Percentiles rank a stretch among this genome's conserved stretches.
Evolutionary conservation across 2,113 vertebrate genomes (phyloP).

Genomic region (Rhinoptilus africanus): DNA sequence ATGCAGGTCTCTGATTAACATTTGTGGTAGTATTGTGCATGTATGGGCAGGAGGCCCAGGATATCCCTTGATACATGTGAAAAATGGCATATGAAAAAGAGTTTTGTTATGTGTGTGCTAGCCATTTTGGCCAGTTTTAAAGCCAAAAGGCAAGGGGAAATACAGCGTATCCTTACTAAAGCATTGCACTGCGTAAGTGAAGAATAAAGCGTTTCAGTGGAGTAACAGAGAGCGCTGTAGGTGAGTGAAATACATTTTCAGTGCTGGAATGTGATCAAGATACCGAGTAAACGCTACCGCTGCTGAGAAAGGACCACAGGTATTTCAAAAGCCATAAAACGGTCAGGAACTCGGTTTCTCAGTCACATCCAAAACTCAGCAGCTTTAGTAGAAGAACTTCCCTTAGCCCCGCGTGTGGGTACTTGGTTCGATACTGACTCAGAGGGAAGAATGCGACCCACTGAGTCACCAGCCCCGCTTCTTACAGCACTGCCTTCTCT

Average conservation of each 20-base stretch:
- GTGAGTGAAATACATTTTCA: neutral
- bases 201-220: neutral
- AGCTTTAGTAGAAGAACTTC: neutral
- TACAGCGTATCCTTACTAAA: neutral
- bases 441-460: neutral
- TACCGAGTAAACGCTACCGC: neutral
- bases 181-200: neutral
- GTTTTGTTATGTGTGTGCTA: neutral
- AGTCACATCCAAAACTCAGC: neutral
- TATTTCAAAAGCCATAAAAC: neutral
- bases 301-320: neutral
- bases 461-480: constrained; percentile 2
- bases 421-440: constrained; percentile 2
- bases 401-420: neutral
- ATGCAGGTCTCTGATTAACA: neutral
- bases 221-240: neutral
- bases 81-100: neutral
- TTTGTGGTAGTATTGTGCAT: neutral
- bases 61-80: neutral
- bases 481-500: neutral
- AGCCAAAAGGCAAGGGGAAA: neutral
- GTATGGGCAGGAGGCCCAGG: neutral
- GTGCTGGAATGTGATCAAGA: neutral
- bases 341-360: neutral
- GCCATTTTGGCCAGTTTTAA: neutral